Evolutionary conservation across 2,888 invertebrate species (phyloP).

Genomic region (Cheilosia vulpina): DNA sequence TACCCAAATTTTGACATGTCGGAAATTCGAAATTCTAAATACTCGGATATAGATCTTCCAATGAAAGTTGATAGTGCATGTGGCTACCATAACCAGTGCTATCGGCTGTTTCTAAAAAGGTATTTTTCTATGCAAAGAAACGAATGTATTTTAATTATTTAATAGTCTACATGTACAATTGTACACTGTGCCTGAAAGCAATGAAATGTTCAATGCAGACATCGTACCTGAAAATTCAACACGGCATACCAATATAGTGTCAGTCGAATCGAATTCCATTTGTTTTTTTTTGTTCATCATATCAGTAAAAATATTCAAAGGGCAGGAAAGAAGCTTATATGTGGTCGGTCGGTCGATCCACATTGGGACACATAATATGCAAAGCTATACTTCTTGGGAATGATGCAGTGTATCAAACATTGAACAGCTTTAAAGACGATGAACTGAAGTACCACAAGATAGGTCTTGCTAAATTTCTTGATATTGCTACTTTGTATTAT

Average conservation of each 20-base stretch:
- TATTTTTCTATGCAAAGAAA: no score
- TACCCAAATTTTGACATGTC: not conserved
- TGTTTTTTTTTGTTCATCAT: conserved; percentile 16
- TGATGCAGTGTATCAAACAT: conserved; percentile 13
- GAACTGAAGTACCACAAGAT: conserved; percentile 11
- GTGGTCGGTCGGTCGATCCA: conserved; percentile 21
- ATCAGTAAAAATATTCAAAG: conserved; percentile 21
- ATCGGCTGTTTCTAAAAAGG: no score
- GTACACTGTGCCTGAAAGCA: no score
- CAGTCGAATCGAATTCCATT: not conserved
- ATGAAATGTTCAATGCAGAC: no score
- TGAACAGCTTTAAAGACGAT: conserved; percentile 3
- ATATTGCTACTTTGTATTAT: not conserved
- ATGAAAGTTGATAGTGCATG: not conserved
- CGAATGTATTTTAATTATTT: not conserved
- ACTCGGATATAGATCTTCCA: not conserved
- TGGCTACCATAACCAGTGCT: not conserved
- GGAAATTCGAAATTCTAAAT: not conserved
- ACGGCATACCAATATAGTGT: not conserved
- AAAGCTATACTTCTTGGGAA: conserved; percentile 14
- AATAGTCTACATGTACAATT: not conserved
- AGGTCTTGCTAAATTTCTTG: conserved; percentile 25
- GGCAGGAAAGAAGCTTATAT: conserved; percentile 15
- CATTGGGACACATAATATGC: conserved; percentile 11
- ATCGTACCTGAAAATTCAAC: no score